Evolutionary conservation across 2,113 vertebrate genomes (phyloP).

Genomic region (Bagarius yarrelli): DNA sequence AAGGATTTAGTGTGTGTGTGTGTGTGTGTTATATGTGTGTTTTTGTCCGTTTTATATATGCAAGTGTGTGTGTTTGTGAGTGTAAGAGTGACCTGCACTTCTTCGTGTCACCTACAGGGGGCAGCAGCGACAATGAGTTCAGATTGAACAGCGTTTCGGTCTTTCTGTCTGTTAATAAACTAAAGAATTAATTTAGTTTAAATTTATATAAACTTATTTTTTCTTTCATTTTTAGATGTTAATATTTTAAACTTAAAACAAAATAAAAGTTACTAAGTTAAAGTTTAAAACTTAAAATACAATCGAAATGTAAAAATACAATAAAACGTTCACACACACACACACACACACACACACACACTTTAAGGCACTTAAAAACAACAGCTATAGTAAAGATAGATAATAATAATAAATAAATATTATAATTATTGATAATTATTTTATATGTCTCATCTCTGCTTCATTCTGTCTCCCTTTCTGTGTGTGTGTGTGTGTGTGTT

Average conservation of each 20-base stretch:
- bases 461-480: not conserved
- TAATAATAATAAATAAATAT: too few relatives aligned
- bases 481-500: constrained; percentile 29
- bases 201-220: not conserved
- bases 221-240: not conserved
- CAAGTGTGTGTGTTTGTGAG: not conserved
- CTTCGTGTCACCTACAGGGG: constrained; percentile 50
- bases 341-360: constrained; percentile 9
- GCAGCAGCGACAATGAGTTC: constrained; percentile 33
- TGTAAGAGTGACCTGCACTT: constrained; percentile 29
- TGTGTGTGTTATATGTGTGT: not conserved
- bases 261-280: too few relatives aligned
- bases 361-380: not conserved
- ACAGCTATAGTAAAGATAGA: too few relatives aligned
- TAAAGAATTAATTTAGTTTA: not conserved
- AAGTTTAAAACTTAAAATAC: too few relatives aligned
- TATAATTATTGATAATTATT: too few relatives aligned
- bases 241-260: too few relatives aligned
- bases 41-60: not conserved
- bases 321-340: not conserved
- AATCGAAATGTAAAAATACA: too few relatives aligned
- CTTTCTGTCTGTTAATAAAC: too few relatives aligned
- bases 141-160: not conserved
- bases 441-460: not conserved
- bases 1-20: not conserved